A percentile compares a stretch with the other conserved stretches of the same genome.
phyloP scores from a whole-genome alignment of 2,113 vertebrate genomes.

The Miniopterus natalensis region DNA sequence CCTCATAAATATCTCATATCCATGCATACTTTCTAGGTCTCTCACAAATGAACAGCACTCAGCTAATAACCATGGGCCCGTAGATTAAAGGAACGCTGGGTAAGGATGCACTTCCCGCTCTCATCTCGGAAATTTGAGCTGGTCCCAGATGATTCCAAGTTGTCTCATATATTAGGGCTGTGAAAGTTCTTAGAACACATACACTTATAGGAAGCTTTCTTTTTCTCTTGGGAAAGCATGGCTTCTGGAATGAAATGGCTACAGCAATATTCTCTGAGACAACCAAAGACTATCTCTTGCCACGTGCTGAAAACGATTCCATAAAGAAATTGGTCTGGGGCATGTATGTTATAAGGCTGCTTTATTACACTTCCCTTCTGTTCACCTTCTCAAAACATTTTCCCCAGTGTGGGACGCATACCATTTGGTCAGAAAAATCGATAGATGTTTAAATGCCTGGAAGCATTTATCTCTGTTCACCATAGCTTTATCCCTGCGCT shows the following conservation, averaged over 20 bases:
- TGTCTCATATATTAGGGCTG: not conserved
- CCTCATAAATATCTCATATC: not conserved
- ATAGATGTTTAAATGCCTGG: not conserved
- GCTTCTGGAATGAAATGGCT: not conserved
- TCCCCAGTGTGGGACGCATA: not conserved
- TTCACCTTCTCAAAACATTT: not conserved
- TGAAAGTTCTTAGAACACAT: not conserved
- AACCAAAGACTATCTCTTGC: not conserved
- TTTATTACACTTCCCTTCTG: not conserved
- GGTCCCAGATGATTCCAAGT: not conserved
- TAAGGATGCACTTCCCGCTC: not conserved
- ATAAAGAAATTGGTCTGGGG: not conserved
- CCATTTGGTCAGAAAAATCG: constrained; percentile 17
- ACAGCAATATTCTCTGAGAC: not conserved
- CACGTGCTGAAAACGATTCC: not conserved
- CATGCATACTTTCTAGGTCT: not conserved
- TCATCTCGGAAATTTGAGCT: not conserved
- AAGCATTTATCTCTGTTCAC: constrained; percentile 17
- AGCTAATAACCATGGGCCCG: not conserved
- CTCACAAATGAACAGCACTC: not conserved
- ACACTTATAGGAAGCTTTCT: not conserved
- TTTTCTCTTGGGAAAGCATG: not conserved
- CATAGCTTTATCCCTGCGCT: not conserved
- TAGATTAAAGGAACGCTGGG: not conserved
- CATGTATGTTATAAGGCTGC: not conserved